Percentiles rank a stretch among this genome's conserved stretches.
Evolutionary conservation across 2,113 vertebrate species (phyloP).

Genomic region (Mobula hypostoma): DNA sequence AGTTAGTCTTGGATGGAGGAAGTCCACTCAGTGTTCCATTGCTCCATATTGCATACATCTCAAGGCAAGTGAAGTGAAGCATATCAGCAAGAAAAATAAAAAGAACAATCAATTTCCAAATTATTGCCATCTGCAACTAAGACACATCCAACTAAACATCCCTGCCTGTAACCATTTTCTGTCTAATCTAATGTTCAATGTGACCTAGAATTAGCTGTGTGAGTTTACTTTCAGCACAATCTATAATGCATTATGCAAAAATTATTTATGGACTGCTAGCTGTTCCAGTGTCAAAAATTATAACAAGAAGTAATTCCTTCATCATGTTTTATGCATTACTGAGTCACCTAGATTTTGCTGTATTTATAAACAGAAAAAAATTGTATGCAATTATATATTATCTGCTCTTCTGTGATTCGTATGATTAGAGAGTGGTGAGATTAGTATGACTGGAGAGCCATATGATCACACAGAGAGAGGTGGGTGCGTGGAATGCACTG

Average conservation of each 20-base stretch:
- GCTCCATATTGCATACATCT: background rate
- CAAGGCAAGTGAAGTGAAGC: background rate
- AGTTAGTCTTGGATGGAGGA: background rate
- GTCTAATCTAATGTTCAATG: background rate
- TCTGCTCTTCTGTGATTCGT: no score
- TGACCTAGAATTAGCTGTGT: background rate
- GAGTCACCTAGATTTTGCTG: background rate
- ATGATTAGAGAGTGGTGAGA: no score
- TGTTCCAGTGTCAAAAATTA: background rate
- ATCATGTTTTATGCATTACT: constrained; percentile 22
- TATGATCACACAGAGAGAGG: no score
- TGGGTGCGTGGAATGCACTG: no score
- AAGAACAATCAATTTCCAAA: background rate
- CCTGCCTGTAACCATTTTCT: background rate
- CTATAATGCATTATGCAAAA: background rate
- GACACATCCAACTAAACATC: background rate
- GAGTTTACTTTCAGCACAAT: background rate
- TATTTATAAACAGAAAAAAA: background rate
- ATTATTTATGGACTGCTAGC: background rate
- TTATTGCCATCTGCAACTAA: background rate
- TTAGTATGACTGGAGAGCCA: no score
- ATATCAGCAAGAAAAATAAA: background rate
- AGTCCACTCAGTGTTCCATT: background rate
- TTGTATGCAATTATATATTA: no score
- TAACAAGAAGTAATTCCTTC: background rate